Conservation (phyloP, 2,113 vertebrate genomes). For the Formicarius rufipectus region DNA sequence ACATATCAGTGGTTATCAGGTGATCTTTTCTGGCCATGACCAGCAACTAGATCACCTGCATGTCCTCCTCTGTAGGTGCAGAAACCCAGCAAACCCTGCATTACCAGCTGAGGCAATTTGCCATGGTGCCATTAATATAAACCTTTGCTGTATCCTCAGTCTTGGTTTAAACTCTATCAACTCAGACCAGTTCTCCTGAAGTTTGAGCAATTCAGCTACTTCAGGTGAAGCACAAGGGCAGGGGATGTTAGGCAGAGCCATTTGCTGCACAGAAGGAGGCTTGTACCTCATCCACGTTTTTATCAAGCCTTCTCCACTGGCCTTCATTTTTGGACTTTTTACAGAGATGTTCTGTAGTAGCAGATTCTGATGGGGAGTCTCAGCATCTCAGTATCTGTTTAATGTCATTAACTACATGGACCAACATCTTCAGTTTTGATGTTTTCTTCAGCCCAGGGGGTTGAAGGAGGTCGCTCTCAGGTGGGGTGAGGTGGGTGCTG, state of each 20-base stretch:
- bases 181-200: not conserved
- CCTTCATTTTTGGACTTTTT: not conserved
- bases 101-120: not conserved
- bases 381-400: not conserved
- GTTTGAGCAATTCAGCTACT: not conserved
- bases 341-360: not conserved
- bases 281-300: not conserved
- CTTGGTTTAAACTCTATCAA: not conserved
- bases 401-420: not conserved
- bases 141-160: too few species aligned
- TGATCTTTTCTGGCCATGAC: not conserved
- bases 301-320: not conserved
- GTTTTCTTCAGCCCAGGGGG: not conserved
- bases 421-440: not conserved
- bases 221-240: not conserved
- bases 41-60: not conserved
- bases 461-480: not conserved
- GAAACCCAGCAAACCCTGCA: not conserved
- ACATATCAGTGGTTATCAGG: not conserved
- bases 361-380: not conserved
- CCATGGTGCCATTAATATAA: rapidly evolving
- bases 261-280: not conserved
- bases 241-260: not conserved
- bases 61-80: not conserved
- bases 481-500: not conserved